Conservation (phyloP, 2,113 vertebrate genomes). For the Chamaea fasciata region DNA sequence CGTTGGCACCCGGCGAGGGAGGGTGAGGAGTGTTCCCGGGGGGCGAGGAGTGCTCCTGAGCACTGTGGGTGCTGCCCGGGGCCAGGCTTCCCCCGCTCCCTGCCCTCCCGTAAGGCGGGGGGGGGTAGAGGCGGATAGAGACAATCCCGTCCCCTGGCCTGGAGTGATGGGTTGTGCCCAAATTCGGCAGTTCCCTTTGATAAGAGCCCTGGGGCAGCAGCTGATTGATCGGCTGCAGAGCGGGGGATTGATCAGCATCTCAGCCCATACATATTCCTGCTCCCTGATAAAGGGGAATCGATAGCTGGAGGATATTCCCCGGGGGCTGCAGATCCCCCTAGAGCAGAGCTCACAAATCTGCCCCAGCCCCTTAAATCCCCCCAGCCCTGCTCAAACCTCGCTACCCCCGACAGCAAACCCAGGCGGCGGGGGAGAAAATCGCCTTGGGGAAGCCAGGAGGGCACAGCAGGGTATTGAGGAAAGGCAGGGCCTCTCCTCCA, state of each 20-base stretch:
- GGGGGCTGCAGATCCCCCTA: background rate
- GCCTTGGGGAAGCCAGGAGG: background rate
- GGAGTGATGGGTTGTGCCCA: accelerated
- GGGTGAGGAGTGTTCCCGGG: accelerated
- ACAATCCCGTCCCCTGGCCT: too few relatives aligned
- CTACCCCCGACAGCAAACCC: background rate
- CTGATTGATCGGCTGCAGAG: background rate
- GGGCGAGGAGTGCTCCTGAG: accelerated
- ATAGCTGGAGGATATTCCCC: constrained; percentile 1
- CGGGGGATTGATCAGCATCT: constrained; percentile 22
- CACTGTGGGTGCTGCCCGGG: accelerated
- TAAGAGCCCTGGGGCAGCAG: background rate
- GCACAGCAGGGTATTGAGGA: accelerated
- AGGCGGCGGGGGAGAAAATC: background rate
- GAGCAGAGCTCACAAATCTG: background rate
- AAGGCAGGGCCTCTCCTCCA: background rate
- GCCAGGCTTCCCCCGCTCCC: background rate
- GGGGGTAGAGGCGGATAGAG: accelerated
- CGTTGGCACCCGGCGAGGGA: accelerated
- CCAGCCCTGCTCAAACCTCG: accelerated
- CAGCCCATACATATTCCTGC: constrained; percentile 45
- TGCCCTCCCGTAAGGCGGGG: background rate
- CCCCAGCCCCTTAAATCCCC: background rate
- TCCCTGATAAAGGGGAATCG: constrained; percentile 33
- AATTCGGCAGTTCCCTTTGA: background rate